Evolutionary conservation across 1,140 invertebrate genomes (phyloP).

Genomic region (Brachionus calyciflorus): DNA sequence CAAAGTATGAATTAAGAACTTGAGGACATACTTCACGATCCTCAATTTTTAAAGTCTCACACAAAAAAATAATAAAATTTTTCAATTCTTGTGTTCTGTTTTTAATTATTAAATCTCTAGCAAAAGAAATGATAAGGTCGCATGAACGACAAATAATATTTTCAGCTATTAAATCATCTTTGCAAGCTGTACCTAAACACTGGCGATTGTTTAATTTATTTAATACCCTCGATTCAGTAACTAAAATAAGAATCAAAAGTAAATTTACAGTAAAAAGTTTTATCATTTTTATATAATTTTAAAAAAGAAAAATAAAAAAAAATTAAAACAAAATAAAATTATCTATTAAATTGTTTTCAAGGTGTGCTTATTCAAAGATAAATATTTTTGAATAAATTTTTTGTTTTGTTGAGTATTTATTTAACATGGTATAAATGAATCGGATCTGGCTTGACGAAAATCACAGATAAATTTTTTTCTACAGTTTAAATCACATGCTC

Average conservation of each 20-base stretch:
- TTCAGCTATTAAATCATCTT: background rate
- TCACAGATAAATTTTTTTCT: slow-evolving; percentile 39
- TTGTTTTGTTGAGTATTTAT: no score
- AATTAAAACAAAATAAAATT: background rate
- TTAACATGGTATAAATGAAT: slow-evolving; percentile 45
- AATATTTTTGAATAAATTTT: no score
- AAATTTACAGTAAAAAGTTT: background rate
- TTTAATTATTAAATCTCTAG: background rate
- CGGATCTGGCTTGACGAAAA: slow-evolving; percentile 36
- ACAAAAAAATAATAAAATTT: slow-evolving; percentile 20
- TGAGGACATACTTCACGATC: slow-evolving; percentile 28
- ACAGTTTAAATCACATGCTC: slow-evolving; percentile 31
- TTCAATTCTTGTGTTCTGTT: slow-evolving; percentile 10
- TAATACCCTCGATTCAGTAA: background rate
- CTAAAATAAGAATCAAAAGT: background rate
- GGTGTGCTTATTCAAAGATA: no score
- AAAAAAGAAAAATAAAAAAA: background rate
- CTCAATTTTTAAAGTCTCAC: slow-evolving; percentile 28
- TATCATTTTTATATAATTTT: background rate
- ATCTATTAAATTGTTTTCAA: background rate
- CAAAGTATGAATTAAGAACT: slow-evolving; percentile 22
- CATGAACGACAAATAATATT: slow-evolving; percentile 5
- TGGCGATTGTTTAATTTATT: background rate
- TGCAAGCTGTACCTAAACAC: background rate
- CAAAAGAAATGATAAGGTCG: background rate